Evolutionary conservation across 2,113 vertebrate species (phyloP).

Genomic region (Oceanites oceanicus): DNA sequence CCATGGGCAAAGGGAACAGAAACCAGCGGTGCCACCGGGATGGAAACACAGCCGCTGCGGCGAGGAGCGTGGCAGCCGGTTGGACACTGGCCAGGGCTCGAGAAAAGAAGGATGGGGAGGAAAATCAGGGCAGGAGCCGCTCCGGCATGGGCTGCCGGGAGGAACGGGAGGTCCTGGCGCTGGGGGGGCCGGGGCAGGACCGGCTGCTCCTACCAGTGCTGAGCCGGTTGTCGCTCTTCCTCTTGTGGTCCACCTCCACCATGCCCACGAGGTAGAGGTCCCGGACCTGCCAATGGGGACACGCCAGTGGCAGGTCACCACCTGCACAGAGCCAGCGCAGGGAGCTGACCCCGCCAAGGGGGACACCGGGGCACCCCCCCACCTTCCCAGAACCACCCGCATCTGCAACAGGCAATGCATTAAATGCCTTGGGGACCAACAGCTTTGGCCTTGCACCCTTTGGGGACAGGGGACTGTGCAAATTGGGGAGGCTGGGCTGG

Average conservation of each 20-base stretch:
- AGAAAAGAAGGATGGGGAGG: neutral
- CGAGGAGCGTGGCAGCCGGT: rapidly evolving
- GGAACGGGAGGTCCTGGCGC: neutral
- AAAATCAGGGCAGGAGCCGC: neutral
- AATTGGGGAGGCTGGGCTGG: neutral
- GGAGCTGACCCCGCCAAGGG: neutral
- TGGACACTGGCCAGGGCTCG: neutral
- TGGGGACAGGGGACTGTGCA: rapidly evolving
- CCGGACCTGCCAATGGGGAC: conserved; percentile 60
- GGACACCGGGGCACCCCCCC: rapidly evolving
- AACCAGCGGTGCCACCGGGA: neutral
- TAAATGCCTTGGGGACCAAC: neutral
- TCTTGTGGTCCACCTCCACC: conserved; percentile 51
- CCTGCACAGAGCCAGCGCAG: neutral
- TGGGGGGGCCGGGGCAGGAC: neutral
- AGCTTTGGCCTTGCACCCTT: neutral
- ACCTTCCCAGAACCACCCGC: rapidly evolving
- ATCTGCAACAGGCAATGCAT: rapidly evolving
- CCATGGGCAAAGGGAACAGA: neutral
- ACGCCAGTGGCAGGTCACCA: neutral
- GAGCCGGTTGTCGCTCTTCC: conserved; percentile 25
- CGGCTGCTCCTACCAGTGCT: neutral
- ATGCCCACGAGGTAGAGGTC: conserved; percentile 78
- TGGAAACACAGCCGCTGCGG: neutral
- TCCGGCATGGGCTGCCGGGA: neutral